These are phyloP conservation scores for Cheilosia urbana DNA, from an alignment of 2,888 invertebrate species.

Conservation along the genomic window DNA sequence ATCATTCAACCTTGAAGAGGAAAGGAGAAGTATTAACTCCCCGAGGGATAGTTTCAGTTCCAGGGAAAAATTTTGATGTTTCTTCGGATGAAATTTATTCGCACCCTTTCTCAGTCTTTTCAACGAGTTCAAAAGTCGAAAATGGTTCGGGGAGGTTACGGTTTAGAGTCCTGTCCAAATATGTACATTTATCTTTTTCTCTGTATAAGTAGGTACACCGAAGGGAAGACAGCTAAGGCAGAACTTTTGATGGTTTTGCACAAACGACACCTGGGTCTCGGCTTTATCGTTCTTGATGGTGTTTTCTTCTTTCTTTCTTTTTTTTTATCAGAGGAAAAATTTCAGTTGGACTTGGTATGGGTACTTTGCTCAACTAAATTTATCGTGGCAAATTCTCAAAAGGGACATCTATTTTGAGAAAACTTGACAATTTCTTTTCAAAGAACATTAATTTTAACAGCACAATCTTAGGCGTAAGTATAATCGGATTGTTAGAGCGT, in stretches of 20 bases:
- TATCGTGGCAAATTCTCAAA: too few species aligned
- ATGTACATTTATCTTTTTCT: neutral
- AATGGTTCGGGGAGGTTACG: neutral
- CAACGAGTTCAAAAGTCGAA: constrained; percentile 16
- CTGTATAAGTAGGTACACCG: neutral
- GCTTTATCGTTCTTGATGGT: too few species aligned
- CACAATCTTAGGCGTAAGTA: too few species aligned
- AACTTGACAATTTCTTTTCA: too few species aligned
- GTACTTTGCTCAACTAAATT: too few species aligned
- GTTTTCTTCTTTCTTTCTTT: too few species aligned
- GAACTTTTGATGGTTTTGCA: neutral
- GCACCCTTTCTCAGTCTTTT: neutral
- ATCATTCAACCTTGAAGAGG: constrained; percentile 21
- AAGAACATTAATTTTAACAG: too few species aligned
- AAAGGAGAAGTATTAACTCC: constrained; percentile 14
- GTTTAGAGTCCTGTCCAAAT: neutral
- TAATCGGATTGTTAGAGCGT: too few species aligned
- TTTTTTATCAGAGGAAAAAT: too few species aligned
- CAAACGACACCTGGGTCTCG: neutral
- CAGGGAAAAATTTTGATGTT: constrained; percentile 9
- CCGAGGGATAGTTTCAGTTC: constrained; percentile 14
- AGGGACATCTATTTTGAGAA: too few species aligned
- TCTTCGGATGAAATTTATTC: constrained; percentile 19
- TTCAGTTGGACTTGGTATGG: too few species aligned
- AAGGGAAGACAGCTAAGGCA: neutral